Evolutionary conservation across 1,140 invertebrate genomes (phyloP).

Genomic region (Trichonephila clavipes): DNA sequence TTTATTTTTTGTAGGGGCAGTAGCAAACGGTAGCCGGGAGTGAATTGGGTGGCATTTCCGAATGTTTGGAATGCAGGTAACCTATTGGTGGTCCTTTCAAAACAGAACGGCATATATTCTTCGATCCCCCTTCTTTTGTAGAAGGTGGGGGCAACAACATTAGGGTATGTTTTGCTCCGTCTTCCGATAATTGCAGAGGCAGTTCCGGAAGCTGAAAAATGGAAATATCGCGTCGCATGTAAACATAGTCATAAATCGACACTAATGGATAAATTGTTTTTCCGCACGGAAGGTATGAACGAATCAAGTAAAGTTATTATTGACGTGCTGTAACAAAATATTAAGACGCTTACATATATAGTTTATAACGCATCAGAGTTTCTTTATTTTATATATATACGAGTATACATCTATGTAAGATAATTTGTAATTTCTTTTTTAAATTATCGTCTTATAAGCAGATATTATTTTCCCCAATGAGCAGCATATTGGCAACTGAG

Average conservation of each 20-base stretch:
- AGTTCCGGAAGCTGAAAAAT: neutral
- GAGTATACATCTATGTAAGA: too few species aligned
- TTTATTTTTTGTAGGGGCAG: neutral
- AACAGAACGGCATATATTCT: neutral
- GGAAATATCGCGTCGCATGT: neutral
- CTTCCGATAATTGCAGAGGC: neutral
- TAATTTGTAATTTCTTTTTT: too few species aligned
- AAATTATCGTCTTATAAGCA: too few species aligned
- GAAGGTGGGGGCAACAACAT: neutral
- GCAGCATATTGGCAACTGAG: too few species aligned
- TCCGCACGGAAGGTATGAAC: neutral
- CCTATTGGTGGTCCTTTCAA: neutral
- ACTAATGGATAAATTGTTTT: constrained; percentile 27
- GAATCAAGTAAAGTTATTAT: neutral
- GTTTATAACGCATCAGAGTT: too few species aligned
- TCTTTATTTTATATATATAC: too few species aligned
- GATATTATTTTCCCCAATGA: too few species aligned
- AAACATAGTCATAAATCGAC: constrained; percentile 26
- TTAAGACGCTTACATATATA: too few species aligned
- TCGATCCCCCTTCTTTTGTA: neutral
- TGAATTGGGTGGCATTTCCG: constrained; percentile 35
- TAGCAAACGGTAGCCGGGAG: neutral
- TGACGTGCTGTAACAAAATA: too few species aligned
- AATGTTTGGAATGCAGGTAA: constrained; percentile 14
- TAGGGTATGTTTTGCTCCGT: neutral